Percentiles rank a stretch among this genome's conserved stretches.
Conservation (phyloP, 2,113 vertebrate species). For the Taxidea taxus region DNA sequence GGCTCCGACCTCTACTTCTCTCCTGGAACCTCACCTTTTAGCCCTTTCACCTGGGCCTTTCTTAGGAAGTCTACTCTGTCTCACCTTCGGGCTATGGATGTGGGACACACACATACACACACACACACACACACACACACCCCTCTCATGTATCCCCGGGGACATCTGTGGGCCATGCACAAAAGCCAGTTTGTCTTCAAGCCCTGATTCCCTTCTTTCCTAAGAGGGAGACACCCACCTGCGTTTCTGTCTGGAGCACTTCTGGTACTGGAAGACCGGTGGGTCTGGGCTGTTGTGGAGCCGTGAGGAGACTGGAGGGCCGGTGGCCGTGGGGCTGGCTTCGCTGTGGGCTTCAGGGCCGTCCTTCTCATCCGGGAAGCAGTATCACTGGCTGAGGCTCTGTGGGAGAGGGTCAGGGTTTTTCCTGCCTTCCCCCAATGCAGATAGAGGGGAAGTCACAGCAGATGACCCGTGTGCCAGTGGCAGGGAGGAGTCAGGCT, state of each 20-base stretch:
- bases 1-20: not conserved
- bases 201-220: not conserved
- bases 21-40: not conserved
- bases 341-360: not conserved
- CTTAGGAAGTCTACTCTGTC: not conserved
- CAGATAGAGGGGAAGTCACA: constrained; percentile 56
- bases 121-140: no score
- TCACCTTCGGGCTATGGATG: not conserved
- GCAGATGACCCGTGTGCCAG: not conserved
- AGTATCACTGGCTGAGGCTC: constrained; percentile 68
- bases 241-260: not conserved
- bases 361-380: constrained; percentile 77
- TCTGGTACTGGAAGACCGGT: not conserved
- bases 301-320: not conserved
- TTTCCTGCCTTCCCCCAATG: constrained; percentile 67
- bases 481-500: constrained; percentile 29
- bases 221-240: constrained; percentile 30
- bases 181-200: not conserved
- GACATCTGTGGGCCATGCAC: not conserved
- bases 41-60: not conserved
- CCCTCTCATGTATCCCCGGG: not conserved
- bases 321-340: not conserved
- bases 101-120: not conserved
- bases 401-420: constrained; percentile 56
- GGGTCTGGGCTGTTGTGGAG: not conserved